Evolutionary conservation across 1,140 invertebrate species (phyloP).

Genomic region (Apis laboriosa): DNA sequence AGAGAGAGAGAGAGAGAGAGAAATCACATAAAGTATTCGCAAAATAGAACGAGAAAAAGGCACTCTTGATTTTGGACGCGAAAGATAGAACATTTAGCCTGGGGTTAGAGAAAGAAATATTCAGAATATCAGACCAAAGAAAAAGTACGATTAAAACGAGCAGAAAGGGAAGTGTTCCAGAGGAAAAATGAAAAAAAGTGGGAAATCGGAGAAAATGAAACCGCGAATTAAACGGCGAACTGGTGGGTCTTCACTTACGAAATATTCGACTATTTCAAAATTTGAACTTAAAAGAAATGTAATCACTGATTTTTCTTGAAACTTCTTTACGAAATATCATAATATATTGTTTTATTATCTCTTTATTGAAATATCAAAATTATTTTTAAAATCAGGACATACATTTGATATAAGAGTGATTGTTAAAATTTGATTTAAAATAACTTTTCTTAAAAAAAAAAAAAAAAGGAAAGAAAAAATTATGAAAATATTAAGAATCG

Average conservation of each 20-base stretch:
- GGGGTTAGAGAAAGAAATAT: conserved; percentile 12
- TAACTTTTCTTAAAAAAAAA: too few species aligned
- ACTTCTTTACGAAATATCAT: conserved; percentile 1
- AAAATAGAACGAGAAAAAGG: background rate
- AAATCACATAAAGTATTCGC: background rate
- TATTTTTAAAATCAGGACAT: background rate
- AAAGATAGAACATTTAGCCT: conserved; percentile 18
- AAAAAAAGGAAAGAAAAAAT: too few species aligned
- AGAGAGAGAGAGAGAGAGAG: background rate
- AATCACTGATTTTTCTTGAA: background rate
- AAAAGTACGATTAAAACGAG: background rate
- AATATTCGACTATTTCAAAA: conserved; percentile 15
- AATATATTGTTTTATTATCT: background rate
- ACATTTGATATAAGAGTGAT: too few species aligned
- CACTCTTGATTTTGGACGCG: background rate
- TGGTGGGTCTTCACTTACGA: background rate
- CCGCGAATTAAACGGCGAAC: conserved; percentile 50
- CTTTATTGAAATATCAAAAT: background rate
- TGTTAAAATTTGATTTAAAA: too few species aligned
- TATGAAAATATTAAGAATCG: too few species aligned
- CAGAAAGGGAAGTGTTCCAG: background rate
- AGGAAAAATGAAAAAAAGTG: conserved; percentile 40
- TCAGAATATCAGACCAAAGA: background rate
- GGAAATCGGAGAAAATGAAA: conserved; percentile 32
- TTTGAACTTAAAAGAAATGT: background rate